Evolutionary conservation across 92 coral and sea anemone species (phyloP), one percentile per base, ranked within the genome.

Genomic region (Porites divaricata): DNA sequence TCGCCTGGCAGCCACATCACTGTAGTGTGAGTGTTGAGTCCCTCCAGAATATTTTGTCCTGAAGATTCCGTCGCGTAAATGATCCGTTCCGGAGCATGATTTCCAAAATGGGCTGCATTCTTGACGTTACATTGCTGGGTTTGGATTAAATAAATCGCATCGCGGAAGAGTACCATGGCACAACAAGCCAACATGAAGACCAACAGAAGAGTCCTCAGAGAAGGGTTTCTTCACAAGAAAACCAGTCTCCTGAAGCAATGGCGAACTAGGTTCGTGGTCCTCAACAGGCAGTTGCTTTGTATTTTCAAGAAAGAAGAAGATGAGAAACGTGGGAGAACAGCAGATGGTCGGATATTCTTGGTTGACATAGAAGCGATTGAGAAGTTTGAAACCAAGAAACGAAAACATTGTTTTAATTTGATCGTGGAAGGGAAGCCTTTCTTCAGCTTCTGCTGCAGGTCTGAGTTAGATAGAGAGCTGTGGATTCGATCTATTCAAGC

Each of bases 221-320:
- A 97, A 81, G 99, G 99, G 8, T 79, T 89, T 65, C 86, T 95
- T 10, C 88, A 91, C 1, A 97, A 93, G 84, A 97, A 94, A 85
- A 89, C 93, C 84, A 93, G 90, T 64, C 81, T 95, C 14, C 86
- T 97, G 14, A 92, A 88, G 89, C 95, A 97, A 91, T 97, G 99
- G 99, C 96, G 99, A 41, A 85, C 88, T 4, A 78, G 98, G 49
- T 97, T 92, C 57, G 78, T 95, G 80, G 95, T 92, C 3, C 80
- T 93, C 3, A 97, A 87, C 81, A 90, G 93, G n/a, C 97, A 97
- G 68, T 86, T 96, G 75, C 77, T 97, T 59, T 95, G 98, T 77
- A 88, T 95, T 63, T 97, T 97, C 90, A 93, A 91, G 89, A 97
- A 95, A 66, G 99, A 95, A 75, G 95, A 93, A 4, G 95, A 97